phyloP scores from a whole-genome alignment of 2,888 invertebrate species.

The Orgyia antiqua region DNA sequence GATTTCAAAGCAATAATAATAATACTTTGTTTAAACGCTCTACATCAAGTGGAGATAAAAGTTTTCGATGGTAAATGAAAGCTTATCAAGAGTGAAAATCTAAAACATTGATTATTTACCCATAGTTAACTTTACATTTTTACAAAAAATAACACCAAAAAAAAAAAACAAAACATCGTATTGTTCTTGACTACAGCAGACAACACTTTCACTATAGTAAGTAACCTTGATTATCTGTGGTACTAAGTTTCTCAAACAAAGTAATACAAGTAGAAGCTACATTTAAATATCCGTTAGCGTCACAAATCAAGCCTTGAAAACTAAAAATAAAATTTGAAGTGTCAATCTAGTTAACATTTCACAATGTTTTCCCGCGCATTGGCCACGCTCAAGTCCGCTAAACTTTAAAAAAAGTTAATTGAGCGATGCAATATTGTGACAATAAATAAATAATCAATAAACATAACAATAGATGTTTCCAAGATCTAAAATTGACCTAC shows the following conservation, averaged over 20 bases:
- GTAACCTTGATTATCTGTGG: conserved; percentile 1
- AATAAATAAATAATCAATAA: conserved; percentile 14
- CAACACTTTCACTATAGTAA: too few relatives aligned
- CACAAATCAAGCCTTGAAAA: neutral
- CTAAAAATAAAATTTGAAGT: conserved; percentile 5
- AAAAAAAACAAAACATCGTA: too few relatives aligned
- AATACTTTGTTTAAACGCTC: too few relatives aligned
- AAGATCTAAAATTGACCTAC: conserved; percentile 17
- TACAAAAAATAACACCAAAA: too few relatives aligned
- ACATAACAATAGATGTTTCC: conserved; percentile 13
- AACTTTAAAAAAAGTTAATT: conserved; percentile 11
- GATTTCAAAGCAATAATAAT: too few relatives aligned
- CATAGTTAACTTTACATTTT: too few relatives aligned
- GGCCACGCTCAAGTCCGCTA: conserved; percentile 12
- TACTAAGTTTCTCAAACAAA: conserved; percentile 2
- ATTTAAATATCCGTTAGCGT: conserved; percentile 4
- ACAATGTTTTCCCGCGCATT: conserved; percentile 16
- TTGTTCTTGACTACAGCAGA: too few relatives aligned
- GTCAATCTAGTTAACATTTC: conserved; percentile 5
- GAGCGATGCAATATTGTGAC: conserved; percentile 13
- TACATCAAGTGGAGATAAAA: too few relatives aligned
- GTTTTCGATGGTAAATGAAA: too few relatives aligned
- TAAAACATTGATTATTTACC: too few relatives aligned
- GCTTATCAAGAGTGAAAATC: too few relatives aligned
- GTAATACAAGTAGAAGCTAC: conserved; percentile 1